Evolutionary conservation across 37 sponge, comb jelly and placozoan genomes (phyloP).

Genomic region (Haliclona indistincta): DNA sequence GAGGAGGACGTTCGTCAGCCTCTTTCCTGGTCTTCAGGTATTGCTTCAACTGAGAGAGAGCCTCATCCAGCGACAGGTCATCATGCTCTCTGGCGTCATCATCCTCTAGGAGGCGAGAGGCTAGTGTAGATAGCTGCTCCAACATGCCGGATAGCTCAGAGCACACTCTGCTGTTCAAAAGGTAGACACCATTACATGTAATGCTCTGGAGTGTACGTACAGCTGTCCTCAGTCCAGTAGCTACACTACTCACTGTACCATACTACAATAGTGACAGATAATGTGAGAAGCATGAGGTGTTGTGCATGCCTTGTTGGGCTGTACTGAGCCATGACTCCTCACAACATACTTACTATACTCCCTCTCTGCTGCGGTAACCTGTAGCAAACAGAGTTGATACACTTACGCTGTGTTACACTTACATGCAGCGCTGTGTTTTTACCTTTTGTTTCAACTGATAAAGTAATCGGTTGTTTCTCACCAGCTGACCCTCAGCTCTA

Average conservation of each 20-base stretch:
- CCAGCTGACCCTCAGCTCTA: constrained; percentile 40
- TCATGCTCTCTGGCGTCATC: neutral
- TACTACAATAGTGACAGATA: constrained; percentile 3
- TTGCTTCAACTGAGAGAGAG: constrained; percentile 6
- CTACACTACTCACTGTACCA: constrained; percentile 23
- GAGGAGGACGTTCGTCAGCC: too few species aligned
- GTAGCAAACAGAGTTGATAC: neutral
- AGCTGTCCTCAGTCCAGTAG: constrained; percentile 46
- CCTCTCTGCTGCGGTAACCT: neutral
- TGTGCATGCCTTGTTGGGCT: neutral
- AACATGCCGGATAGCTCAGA: constrained; percentile 31
- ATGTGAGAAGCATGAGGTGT: neutral
- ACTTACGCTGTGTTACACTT: too few species aligned
- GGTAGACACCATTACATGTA: neutral
- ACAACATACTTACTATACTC: neutral
- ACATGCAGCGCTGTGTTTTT: neutral
- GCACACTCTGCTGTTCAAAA: neutral
- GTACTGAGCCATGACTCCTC: neutral
- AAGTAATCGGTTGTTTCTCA: constrained; percentile 42
- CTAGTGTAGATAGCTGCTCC: constrained; percentile 15
- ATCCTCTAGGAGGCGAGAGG: constrained; percentile 11
- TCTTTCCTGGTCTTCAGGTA: too few species aligned
- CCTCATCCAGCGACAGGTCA: neutral
- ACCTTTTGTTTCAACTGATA: constrained; percentile 68
- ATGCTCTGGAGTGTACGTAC: constrained; percentile 41